Evolutionary conservation across 2,797 vertebrate genomes (phyloP).

Genomic region (Sphenodon punctatus): DNA sequence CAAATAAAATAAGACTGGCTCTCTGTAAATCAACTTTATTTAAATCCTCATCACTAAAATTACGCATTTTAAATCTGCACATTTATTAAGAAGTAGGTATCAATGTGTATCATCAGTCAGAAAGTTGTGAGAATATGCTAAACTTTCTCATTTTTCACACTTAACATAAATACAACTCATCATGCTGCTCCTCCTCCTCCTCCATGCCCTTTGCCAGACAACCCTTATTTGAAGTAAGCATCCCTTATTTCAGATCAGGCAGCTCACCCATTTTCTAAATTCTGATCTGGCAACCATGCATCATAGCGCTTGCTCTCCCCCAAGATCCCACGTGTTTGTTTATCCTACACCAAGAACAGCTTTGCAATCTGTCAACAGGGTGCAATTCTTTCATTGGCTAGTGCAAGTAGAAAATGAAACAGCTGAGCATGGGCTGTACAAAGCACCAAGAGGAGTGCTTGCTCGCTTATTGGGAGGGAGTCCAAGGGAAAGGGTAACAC

Average conservation of each 20-base stretch:
- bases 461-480: background rate
- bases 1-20: too few species aligned
- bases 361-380: background rate
- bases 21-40: too few species aligned
- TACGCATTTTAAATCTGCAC: too few species aligned
- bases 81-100: too few species aligned
- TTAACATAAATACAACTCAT: background rate
- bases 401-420: background rate
- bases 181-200: background rate
- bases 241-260: background rate
- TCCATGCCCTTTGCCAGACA: too few species aligned
- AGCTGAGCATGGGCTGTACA: background rate
- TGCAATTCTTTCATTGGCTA: background rate
- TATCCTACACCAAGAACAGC: background rate
- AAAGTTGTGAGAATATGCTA: too few species aligned
- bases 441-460: background rate
- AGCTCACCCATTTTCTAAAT: background rate
- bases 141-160: background rate
- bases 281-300: background rate
- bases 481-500: background rate
- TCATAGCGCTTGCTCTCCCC: background rate
- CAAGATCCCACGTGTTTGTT: background rate
- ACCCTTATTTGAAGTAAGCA: background rate
- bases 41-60: too few species aligned
- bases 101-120: too few species aligned